Base-by-base conservation (phyloP, 2,888 invertebrate genomes). In the Hofmannophila pseudospretella region DNA sequence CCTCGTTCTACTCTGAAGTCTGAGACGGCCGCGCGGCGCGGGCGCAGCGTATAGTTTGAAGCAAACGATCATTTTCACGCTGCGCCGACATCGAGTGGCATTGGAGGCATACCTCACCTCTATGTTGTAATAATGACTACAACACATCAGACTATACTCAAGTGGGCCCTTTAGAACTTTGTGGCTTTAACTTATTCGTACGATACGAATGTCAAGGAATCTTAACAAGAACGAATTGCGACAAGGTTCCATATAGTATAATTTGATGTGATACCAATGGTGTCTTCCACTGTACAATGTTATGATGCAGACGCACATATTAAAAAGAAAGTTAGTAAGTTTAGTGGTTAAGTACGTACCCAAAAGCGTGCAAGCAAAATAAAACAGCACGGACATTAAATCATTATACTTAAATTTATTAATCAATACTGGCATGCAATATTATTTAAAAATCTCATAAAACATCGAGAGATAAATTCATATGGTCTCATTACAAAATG, bases 341-440 rank as follows among this genome's bases (percentile, higher is more conserved):
- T n/a, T n/a, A n/a, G n/a, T n/a, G n/a, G n/a, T n/a, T n/a, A n/a
- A n/a, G n/a, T n/a, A n/a, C 8, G 27, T 32, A 38, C 16, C 16
- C 16, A 40, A 35, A 41, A 43, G 42, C 34, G 34, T 38, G 14
- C 31, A 31, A 29, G 30, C 30, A 27, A 74, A 85, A 84, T 81
- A 51, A 85, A 85, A 85, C 80, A 61, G 45, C 63, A 59, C 47
- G 47, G 49, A 64, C 49, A 58, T 59, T 73, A 73, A 77, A 81
- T 61, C 67, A 78, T 82, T 85, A 76, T 80, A 85, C 85, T 85
- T 85, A 85, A 85, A 85, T 85, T 85, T 85, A 85, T 82, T 85
- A 71, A 69, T 76, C 72, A 71, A 75, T 77, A 77, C 71, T 74
- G 70, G 72, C 82, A 77, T 82, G 80, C 84, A 76, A 77, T 75